Base-by-base conservation (phyloP, 2,888 invertebrate species). In the Acanthosepion pharaonis region DNA sequence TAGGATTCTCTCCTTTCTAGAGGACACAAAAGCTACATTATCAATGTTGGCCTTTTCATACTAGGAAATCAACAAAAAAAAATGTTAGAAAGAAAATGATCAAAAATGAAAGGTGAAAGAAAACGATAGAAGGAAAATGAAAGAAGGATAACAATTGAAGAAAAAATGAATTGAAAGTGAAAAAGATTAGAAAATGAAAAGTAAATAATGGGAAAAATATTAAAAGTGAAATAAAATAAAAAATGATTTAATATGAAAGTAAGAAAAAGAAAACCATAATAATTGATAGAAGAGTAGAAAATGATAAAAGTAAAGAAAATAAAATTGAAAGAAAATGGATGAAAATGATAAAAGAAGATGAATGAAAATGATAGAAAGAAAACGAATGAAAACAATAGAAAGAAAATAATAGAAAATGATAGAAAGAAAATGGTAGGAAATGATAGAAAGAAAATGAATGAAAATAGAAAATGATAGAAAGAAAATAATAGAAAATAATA, bases 1-100 rank as follows among this genome's bases (percentile, higher is more conserved):
- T 78, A n/a, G 78, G 78, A 78, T 78, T 78, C 78, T 78, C n/a
- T 78, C 78, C 11, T 78, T 78, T 78, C n/a, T n/a, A 78, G 78
- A 78, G 33, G 78, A 78, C 15, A 78, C n/a, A 78, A 78, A 78
- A 78, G 78, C n/a, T n/a, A 78, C 78, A 78, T 78, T 78, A 33
- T 78, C n/a, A 78, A 33, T 15, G n/a, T n/a, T 78, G 78, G n/a
- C 78, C 78, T 78, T 78, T 33, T 33, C 11, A n/a, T n/a, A 78
- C 33, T 33, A 78, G 15, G 64, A n/a, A 78, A n/a, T 5, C 3
- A n/a, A 33, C 1, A 11, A 78, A 78, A 78, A 33, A 8, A 3
- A 78, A 11, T n/a, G n/a, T 33, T 33, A 78, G n/a, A 78, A 33
- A 33, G 78, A 78, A n/a, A 78, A n/a, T 15, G n/a, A 33, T 4